Evolutionary conservation across 2,797 vertebrate genomes (phyloP).

Genomic region (Ptychadena robeensis): DNA sequence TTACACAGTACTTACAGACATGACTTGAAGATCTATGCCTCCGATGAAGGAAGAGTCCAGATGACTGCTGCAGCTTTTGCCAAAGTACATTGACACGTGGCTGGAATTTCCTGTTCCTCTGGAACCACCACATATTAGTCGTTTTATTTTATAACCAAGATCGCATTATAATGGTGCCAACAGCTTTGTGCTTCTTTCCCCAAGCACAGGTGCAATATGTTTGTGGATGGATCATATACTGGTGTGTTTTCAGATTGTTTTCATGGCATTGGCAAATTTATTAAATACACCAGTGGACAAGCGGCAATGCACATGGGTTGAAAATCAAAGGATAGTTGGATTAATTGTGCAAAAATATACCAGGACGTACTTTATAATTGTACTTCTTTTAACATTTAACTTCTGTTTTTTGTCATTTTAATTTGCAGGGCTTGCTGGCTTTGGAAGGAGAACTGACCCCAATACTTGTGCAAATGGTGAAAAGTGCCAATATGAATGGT

Average conservation of each 20-base stretch:
- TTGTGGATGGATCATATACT: too few species aligned
- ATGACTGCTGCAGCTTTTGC: conserved; percentile 91
- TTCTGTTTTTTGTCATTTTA: neutral
- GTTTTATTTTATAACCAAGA: too few species aligned
- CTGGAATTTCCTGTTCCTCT: neutral
- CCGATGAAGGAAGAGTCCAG: conserved; percentile 88
- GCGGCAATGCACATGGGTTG: too few species aligned
- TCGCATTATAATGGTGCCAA: too few species aligned
- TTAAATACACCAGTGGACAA: too few species aligned
- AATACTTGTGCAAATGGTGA: conserved; percentile 91
- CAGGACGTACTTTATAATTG: too few species aligned
- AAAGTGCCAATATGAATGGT: conserved; percentile 91
- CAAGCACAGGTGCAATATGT: neutral
- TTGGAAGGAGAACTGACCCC: conserved; percentile 88
- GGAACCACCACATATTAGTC: neutral
- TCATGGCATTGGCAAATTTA: too few species aligned
- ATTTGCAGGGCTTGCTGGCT: conserved; percentile 81
- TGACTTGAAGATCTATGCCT: conserved; percentile 90
- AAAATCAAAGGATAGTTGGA: too few species aligned
- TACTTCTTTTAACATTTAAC: too few species aligned
- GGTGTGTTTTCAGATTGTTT: too few species aligned
- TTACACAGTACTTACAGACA: conserved; percentile 89
- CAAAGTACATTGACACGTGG: conserved; percentile 74
- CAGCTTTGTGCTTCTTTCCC: neutral
- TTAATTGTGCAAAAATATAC: too few species aligned